Conservation (phyloP, 2,888 invertebrate genomes). For the Agrochola lota region DNA sequence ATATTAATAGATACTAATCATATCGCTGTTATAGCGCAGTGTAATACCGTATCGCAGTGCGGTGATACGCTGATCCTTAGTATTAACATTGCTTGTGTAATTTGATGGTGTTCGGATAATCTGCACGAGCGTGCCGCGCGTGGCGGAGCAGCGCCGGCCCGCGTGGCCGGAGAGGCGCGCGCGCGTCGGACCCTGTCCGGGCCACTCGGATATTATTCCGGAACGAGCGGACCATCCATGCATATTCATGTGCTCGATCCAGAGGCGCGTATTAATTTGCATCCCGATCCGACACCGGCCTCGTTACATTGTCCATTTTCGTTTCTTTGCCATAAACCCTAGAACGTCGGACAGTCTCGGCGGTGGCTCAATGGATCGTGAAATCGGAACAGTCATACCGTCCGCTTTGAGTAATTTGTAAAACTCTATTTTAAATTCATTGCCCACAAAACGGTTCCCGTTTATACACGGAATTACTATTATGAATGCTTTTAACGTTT, state of each 20-base stretch:
- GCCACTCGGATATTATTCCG: constrained; percentile 85
- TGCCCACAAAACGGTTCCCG: constrained; percentile 51
- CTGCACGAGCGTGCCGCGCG: constrained; percentile 58
- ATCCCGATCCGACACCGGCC: constrained; percentile 83
- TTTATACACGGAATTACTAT: constrained; percentile 53
- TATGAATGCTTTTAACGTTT: constrained; percentile 48
- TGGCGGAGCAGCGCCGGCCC: constrained; percentile 30
- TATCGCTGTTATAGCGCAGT: constrained; percentile 18
- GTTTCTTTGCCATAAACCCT: constrained; percentile 81
- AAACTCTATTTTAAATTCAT: constrained; percentile 64
- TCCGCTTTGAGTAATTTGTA: constrained; percentile 66
- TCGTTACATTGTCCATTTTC: constrained; percentile 84
- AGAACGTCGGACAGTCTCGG: constrained; percentile 69
- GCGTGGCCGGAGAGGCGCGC: constrained; percentile 34
- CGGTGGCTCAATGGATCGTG: constrained; percentile 76
- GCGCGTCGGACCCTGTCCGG: constrained; percentile 67
- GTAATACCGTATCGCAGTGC: constrained; percentile 19
- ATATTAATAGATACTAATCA: constrained; percentile 56
- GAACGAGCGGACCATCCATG: constrained; percentile 81
- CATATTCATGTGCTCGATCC: constrained; percentile 88
- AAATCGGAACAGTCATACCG: constrained; percentile 72
- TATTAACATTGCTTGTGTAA: constrained; percentile 58
- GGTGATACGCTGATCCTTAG: constrained; percentile 29
- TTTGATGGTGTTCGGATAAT: constrained; percentile 62
- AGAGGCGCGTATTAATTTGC: constrained; percentile 89